phyloP scores from a whole-genome alignment of 2,888 invertebrate species.

The Eubasilissa splendida region DNA sequence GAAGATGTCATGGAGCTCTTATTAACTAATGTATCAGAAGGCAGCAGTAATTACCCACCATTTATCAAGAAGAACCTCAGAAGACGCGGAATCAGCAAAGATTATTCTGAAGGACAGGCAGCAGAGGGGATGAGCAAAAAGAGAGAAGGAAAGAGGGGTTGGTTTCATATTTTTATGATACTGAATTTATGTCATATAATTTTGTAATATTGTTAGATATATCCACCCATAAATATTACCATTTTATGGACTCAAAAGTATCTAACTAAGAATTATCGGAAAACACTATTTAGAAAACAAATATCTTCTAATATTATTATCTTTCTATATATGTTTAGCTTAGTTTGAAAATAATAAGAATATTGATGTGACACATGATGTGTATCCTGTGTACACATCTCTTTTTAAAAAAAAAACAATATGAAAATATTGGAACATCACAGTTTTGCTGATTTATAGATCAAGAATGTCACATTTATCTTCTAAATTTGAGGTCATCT shows the following conservation, averaged over 20 bases:
- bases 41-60: conserved; percentile 52
- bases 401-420: not conserved
- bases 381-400: too few relatives aligned
- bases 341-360: too few relatives aligned
- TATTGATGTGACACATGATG: too few relatives aligned
- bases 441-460: not conserved
- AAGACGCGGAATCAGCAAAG: conserved; percentile 45
- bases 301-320: too few relatives aligned
- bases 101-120: conserved; percentile 54
- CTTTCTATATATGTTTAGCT: too few relatives aligned
- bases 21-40: conserved; percentile 24
- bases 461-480: not conserved
- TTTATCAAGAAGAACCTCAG: conserved; percentile 50
- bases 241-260: too few relatives aligned
- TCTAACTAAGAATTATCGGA: too few relatives aligned
- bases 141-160: conserved; percentile 40
- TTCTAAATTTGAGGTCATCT: too few relatives aligned
- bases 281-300: too few relatives aligned
- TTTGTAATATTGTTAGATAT: too few relatives aligned
- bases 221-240: too few relatives aligned
- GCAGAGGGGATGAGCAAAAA: conserved; percentile 49
- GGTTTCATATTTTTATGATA: not conserved
- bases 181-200: too few relatives aligned
- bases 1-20: conserved; percentile 49
- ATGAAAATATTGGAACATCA: not conserved